These are phyloP conservation scores for Varanus komodoensis DNA, from an alignment of 2,113 vertebrate species.

Conservation along the genomic window DNA sequence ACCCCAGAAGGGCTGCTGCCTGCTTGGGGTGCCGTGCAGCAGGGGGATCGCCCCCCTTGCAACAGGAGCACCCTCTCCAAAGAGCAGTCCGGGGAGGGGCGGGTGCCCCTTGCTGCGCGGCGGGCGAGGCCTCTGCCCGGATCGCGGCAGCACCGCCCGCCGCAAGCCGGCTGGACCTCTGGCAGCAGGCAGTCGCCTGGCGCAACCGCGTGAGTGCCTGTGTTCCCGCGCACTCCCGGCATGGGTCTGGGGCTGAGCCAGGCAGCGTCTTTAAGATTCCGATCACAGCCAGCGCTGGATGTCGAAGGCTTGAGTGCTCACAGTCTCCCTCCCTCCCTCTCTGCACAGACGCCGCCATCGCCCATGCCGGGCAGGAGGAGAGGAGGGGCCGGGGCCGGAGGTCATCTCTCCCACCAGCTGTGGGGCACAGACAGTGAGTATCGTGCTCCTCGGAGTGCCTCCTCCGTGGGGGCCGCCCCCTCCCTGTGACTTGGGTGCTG, in stretches of 20 bases:
- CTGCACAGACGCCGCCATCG: slow-evolving; percentile 33
- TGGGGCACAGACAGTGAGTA: slow-evolving; percentile 37
- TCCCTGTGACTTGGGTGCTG: too few species aligned
- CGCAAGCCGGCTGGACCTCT: neutral
- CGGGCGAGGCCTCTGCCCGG: too few species aligned
- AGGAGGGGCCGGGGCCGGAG: neutral
- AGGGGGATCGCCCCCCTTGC: neutral
- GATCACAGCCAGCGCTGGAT: slow-evolving; percentile 38
- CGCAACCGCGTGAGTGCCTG: neutral
- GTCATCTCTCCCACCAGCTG: neutral
- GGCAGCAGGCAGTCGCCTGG: neutral
- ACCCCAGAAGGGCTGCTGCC: neutral
- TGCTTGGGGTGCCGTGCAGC: neutral
- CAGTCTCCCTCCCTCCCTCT: neutral
- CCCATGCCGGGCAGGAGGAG: slow-evolving; percentile 9
- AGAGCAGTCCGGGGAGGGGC: neutral
- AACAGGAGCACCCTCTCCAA: neutral
- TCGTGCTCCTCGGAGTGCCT: neutral
- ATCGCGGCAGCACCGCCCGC: too few species aligned
- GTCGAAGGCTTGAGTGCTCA: slow-evolving; percentile 31
- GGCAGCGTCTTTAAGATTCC: slow-evolving; percentile 41
- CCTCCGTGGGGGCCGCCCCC: neutral
- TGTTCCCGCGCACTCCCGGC: neutral
- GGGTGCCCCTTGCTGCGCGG: too few species aligned
- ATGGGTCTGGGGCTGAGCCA: slow-evolving; percentile 39